Evolutionary conservation across 2,888 invertebrate genomes (phyloP), one percentile per base, ranked within the genome.

Genomic region (Thereva unica): DNA sequence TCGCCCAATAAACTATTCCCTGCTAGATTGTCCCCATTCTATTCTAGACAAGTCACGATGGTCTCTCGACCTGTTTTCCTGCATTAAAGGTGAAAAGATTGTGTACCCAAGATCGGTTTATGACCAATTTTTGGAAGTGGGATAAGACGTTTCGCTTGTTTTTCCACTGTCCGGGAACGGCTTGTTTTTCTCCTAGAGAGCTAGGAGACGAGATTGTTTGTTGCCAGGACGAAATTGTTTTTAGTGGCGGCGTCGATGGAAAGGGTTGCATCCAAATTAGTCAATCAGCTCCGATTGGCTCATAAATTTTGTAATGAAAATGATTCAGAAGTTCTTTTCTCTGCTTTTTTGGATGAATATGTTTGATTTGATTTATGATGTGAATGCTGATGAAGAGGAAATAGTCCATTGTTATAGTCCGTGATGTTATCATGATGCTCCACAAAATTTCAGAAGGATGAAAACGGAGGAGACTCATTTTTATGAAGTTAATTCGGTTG

Each of bases 221-320:
- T 61, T 61, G 61, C 50, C 50, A 23, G 61, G 23, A 50, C 50
- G 61, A 50, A 61, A 61, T 61, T 61, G 61, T 61, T 61, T 61
- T 50, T 42, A 35, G 41, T 50, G 41, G 41, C 42, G 41, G 41
- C 42, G 41, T 38, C 50, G n/a, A n/a, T 38, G 41, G 34, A 23
- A 61, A 61, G 61, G 61, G 61, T 61, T 61, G 61, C 49, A 61
- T 61, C 49, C 50, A 61, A 61, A 61, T 61, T 61, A 61, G 50
- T 50, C 41, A 40, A 49, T 61, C 61, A 61, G 50, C 49, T 42
- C 50, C 40, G 61, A 61, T 61, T 61, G 23, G n/a, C 49, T 37
- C 61, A 50, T 61, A 61, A 61, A 61, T 49, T 61, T 23, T 23
- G 23, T 23, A 23, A 23, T 23, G 23, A 23, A 23, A 23, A 23